Evolutionary conservation across 2,888 invertebrate genomes (phyloP).

Genomic region (Rhamnusium bicolor): DNA sequence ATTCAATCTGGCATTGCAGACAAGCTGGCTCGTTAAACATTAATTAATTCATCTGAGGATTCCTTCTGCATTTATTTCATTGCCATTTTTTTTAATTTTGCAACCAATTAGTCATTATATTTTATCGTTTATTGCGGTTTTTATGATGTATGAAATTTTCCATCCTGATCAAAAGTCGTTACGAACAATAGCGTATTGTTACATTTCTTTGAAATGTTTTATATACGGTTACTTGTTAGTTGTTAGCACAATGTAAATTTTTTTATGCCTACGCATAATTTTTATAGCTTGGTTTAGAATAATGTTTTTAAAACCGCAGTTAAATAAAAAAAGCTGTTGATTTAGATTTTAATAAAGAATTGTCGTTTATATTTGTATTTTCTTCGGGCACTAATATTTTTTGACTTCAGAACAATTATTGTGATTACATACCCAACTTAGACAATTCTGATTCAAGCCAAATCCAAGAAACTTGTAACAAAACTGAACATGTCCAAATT

Average conservation of each 20-base stretch:
- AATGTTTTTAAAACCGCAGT: neutral
- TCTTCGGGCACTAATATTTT: too few species aligned
- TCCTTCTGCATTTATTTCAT: neutral
- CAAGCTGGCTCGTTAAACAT: neutral
- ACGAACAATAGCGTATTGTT: slow-evolving; percentile 24
- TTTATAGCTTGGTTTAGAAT: neutral
- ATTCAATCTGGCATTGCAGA: neutral
- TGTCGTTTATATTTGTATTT: too few species aligned
- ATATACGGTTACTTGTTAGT: neutral
- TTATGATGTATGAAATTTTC: slow-evolving; percentile 27
- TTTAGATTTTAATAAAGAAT: too few species aligned
- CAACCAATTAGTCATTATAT: slow-evolving; percentile 10
- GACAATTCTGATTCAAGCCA: too few species aligned
- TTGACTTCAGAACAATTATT: too few species aligned
- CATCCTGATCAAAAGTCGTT: slow-evolving; percentile 13
- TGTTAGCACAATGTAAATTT: neutral
- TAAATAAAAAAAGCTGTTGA: neutral
- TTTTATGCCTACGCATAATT: neutral
- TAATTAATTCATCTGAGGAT: neutral
- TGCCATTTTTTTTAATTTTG: neutral
- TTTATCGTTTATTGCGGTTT: slow-evolving; percentile 13
- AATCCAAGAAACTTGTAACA: too few species aligned
- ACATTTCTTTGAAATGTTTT: neutral
- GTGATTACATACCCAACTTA: too few species aligned
- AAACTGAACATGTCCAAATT: too few species aligned